Evolutionary conservation across 2,888 invertebrate species (phyloP), one percentile per base, ranked within the genome.

Genomic region (Drosophila dives): DNA sequence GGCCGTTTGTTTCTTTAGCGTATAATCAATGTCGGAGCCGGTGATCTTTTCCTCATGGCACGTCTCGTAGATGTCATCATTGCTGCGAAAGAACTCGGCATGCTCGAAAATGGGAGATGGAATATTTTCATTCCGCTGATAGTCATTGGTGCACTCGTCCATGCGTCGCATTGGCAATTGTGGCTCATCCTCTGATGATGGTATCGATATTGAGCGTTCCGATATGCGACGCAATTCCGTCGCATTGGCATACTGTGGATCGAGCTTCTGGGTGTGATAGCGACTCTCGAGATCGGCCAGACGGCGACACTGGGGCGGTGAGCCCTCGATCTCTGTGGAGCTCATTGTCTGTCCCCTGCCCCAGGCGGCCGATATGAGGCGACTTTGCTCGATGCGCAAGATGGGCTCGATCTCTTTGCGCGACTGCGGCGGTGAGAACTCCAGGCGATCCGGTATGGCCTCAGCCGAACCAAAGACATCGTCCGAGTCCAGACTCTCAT

Each of bases 391-490:
- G 67, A 95, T 94, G 87, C 95, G 95, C 40, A 96, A 91, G 70
- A 96, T 96, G 0, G 96, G 96, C 91, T 96, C 96, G 83, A 96
- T 95, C 89, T 96, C 96, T 92, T 96, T 96, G 10, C 96, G 94
- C 45, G 96, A 96, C 87, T 96, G 96, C 4, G 96, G 96, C 2
- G 96, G 96, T 17, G 96, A 96, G 91, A 96, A 96, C 90, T 96
- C 96, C 42, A 96, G 93, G 83, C 95, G 95, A 11, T 94, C 94
- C 3, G 96, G 96, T 66, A 96, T 96, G 20, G 96, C 96, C 92
- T 96, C 96, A 0, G 96, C 95, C 33, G 95, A 96, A 34, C 96
- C 96, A 90, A 96, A 96, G 1, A 96, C 96, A 91, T 96, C 96
- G 91, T 96, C 96, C 0, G 96, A 96, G 92, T 96, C 96, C 17